Evolutionary conservation across 2,797 vertebrate species (phyloP).

Genomic region (Pantherophis alleghaniensis): DNA sequence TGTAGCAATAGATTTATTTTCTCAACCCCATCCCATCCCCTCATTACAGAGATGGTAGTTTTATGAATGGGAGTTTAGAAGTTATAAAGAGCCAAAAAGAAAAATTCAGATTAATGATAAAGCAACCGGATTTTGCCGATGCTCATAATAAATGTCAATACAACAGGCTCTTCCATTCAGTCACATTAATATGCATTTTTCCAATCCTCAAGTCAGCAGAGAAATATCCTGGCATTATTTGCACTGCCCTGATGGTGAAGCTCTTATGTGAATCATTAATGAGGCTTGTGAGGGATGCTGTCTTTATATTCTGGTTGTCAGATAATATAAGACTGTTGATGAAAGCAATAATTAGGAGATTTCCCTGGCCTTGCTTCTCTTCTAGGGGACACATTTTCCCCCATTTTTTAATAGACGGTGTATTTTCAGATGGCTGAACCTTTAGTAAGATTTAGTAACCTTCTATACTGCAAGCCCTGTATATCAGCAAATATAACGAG

Average conservation of each 20-base stretch:
- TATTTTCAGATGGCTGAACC: neutral
- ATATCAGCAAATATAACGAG: neutral
- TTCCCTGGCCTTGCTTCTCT: neutral
- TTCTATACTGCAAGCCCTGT: neutral
- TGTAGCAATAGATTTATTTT: neutral
- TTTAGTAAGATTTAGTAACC: neutral
- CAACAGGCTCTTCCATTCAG: neutral
- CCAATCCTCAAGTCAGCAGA: neutral
- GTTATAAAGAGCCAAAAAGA: neutral
- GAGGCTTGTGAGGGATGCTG: neutral
- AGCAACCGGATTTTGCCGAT: slow-evolving; percentile 1
- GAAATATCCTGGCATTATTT: neutral
- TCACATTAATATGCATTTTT: neutral
- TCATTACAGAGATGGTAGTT: neutral
- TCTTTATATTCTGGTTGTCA: neutral
- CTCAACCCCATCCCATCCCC: neutral
- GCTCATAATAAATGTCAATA: neutral
- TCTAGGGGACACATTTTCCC: neutral
- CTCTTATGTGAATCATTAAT: neutral
- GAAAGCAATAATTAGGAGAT: neutral
- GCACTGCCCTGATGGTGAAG: neutral
- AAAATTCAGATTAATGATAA: neutral
- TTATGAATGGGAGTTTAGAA: neutral
- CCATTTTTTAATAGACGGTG: neutral
- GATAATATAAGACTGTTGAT: neutral